Evolutionary conservation across 2,888 invertebrate species (phyloP).

Genomic region (Allolobophora icterica): DNA sequence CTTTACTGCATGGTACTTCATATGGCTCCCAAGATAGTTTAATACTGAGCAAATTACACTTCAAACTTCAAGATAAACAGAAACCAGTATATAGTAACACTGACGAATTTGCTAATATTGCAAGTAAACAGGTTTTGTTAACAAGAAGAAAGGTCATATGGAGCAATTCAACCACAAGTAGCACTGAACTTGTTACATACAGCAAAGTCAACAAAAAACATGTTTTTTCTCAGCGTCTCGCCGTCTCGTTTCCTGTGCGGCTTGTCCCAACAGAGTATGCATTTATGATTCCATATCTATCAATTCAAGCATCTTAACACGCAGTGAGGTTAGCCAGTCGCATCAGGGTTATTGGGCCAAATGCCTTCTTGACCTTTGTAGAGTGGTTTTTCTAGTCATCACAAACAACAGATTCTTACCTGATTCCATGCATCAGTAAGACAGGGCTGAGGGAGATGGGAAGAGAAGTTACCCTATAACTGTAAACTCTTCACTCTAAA

Average conservation of each 20-base stretch:
- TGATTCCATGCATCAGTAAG: no score
- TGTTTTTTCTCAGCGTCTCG: no score
- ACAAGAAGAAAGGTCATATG: background rate
- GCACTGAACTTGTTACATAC: background rate
- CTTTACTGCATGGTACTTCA: background rate
- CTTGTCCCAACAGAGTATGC: background rate
- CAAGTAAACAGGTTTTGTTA: background rate
- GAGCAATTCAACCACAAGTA: constrained; percentile 7
- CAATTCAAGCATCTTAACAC: background rate
- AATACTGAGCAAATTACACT: background rate
- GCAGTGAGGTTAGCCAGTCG: background rate
- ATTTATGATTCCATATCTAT: background rate
- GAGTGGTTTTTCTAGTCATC: background rate
- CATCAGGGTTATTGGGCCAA: background rate
- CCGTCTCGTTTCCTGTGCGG: background rate
- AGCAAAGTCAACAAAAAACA: no score
- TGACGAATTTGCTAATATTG: background rate
- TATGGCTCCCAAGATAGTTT: background rate
- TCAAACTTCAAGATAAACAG: background rate
- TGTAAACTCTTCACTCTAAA: background rate
- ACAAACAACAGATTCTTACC: background rate
- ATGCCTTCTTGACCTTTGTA: background rate
- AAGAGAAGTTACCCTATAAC: background rate
- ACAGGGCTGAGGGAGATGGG: no score
- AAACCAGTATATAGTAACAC: background rate